Base-by-base conservation (phyloP, 2,888 invertebrate genomes). In the Zeuzera pyrina region DNA sequence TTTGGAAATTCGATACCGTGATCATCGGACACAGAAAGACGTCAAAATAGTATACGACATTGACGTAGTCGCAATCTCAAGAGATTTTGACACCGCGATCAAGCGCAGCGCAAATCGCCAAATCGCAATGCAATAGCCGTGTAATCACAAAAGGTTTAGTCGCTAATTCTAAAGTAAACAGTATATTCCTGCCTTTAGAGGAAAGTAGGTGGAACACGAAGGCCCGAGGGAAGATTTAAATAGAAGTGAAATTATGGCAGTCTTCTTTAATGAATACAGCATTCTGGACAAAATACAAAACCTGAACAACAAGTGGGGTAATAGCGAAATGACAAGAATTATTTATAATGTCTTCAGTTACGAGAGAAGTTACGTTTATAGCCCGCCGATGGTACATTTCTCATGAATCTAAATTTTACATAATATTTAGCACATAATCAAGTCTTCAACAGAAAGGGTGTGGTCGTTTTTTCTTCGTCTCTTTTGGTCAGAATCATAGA, bases 371-470 rank as follows among this genome's bases (percentile, higher is more conserved):
- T 34, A 38, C 34, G 29, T 34, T 34, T 31, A 28, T 23, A 38
- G 4, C 19, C 28, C 27, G 22, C 14, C 11, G 28, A 32, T 30
- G 30, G 31, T 36, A 33, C 41, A 41, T 26, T 35, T 38, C 19
- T 41, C 41, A 22, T 41, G 41, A 28, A 38, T 38, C 43, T 41
- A 43, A 28, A 36, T 31, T 15, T 39, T 27, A 29, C 43, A 41
- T 15, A n/a, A n/a, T n/a, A 26, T 22, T 12, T 26, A 32, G 30
- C 43, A 43, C 39, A 35, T 39, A 19, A 41, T 39, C 43, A 38
- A 43, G 32, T 43, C 41, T 38, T 43, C 41, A 34, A 21, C 30
- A 15, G 36, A 34, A 12, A 38, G 33, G 8, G 37, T 36, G 11
- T 10, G n/a, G n/a, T n/a, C n/a, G n/a, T n/a, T n/a, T n/a, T n/a